These are phyloP conservation scores for Drosophila austrosaltans DNA, from an alignment of 2,888 invertebrate genomes.

Conservation along the genomic window DNA sequence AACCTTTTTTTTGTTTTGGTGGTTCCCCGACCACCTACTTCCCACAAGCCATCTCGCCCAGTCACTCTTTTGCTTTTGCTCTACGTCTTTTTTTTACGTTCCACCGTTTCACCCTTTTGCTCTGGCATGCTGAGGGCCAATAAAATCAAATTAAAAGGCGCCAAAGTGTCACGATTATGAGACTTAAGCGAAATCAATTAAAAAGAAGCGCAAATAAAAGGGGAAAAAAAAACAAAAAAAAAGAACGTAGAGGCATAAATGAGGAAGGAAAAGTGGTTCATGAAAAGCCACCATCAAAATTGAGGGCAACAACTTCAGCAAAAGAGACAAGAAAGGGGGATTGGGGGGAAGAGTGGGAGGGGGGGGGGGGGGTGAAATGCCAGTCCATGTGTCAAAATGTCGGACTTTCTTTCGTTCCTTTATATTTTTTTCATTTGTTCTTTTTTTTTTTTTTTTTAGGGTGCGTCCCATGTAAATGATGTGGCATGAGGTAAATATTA, in stretches of 20 bases:
- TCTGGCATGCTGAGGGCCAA: slow-evolving; percentile 67
- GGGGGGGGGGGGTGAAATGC: background rate
- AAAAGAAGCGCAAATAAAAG: slow-evolving; percentile 33
- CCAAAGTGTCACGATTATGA: slow-evolving; percentile 79
- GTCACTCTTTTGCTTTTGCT: background rate
- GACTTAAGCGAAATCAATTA: slow-evolving; percentile 79
- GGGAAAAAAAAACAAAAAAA: background rate
- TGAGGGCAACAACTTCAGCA: slow-evolving; percentile 19
- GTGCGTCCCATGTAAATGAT: background rate
- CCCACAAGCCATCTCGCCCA: background rate
- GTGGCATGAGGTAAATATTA: background rate
- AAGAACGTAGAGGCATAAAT: slow-evolving; percentile 41
- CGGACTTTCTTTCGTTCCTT: slow-evolving; percentile 15
- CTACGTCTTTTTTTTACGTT: background rate
- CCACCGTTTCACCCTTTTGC: slow-evolving; percentile 4
- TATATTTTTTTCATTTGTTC: background rate
- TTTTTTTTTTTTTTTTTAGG: background rate
- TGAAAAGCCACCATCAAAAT: slow-evolving; percentile 27
- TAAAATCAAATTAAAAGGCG: slow-evolving; percentile 80
- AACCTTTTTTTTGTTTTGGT: slow-evolving; percentile 34
- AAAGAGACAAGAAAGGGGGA: background rate
- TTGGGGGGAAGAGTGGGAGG: background rate
- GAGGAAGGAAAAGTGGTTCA: slow-evolving; percentile 38
- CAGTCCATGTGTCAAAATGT: slow-evolving; percentile 65
- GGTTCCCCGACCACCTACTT: background rate